Evolutionary conservation across 2,797 vertebrate genomes (phyloP).

Genomic region (Hoplostethus atlanticus): DNA sequence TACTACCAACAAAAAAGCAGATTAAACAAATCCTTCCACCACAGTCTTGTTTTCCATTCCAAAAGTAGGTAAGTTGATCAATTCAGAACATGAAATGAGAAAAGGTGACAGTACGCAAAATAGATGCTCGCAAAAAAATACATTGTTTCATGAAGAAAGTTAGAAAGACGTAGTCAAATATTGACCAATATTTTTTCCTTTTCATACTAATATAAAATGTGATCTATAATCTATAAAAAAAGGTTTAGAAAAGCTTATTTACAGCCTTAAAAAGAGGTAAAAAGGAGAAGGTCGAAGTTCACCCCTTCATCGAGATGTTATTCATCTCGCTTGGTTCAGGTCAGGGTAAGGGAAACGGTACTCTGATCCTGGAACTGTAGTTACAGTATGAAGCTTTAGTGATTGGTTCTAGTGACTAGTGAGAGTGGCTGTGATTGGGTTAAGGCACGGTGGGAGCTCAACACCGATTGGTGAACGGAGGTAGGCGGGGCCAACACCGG

Average conservation of each 20-base stretch:
- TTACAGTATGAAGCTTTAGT: constrained; percentile 65
- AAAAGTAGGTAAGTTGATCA: constrained; percentile 49
- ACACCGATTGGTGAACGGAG: constrained; percentile 74
- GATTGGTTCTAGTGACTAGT: constrained; percentile 88
- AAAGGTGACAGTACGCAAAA: constrained; percentile 64
- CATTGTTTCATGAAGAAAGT: constrained; percentile 61
- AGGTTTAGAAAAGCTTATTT: constrained; percentile 73
- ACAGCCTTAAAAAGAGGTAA: constrained; percentile 68
- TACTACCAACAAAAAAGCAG: constrained; percentile 59
- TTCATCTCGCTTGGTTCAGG: neutral
- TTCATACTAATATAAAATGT: constrained; percentile 87
- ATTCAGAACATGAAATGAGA: constrained; percentile 51
- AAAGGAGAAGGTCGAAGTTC: neutral
- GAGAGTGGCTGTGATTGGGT: constrained; percentile 88
- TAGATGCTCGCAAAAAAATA: constrained; percentile 70
- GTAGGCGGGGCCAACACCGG: constrained; percentile 79
- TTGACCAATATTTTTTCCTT: constrained; percentile 94
- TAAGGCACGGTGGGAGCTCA: constrained; percentile 84
- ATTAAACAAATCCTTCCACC: constrained; percentile 50
- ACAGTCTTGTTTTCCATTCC: constrained; percentile 26
- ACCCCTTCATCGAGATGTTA: neutral
- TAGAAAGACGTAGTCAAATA: constrained; percentile 90
- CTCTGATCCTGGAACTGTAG: neutral
- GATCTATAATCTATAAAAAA: constrained; percentile 77
- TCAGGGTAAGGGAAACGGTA: neutral